Evolutionary conservation across 2,113 vertebrate species (phyloP).

Genomic region (Microcebus murinus): DNA sequence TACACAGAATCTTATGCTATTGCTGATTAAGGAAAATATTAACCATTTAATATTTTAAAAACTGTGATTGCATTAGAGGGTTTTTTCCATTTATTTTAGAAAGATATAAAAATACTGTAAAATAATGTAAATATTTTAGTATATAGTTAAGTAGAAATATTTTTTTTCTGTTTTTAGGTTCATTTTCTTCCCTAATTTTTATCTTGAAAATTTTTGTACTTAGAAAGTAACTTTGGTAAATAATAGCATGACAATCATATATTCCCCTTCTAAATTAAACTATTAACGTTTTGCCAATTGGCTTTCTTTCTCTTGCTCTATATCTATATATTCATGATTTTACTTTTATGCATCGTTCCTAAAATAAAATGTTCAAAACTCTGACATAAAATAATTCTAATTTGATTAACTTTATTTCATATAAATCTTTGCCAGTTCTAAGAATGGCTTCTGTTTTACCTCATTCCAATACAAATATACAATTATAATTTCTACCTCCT

Average conservation of each 20-base stretch:
- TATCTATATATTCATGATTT: not conserved
- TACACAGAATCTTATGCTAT: not conserved
- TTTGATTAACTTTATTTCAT: not conserved
- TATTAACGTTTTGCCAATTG: constrained; percentile 40
- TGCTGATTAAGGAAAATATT: not conserved
- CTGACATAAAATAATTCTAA: constrained; percentile 1
- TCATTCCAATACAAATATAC: not conserved
- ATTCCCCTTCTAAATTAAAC: not conserved
- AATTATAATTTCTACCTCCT: not conserved
- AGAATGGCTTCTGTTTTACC: not conserved
- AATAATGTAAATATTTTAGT: not conserved
- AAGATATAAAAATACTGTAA: not conserved
- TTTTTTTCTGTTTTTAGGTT: not conserved
- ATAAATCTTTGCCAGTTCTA: not conserved
- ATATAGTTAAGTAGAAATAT: not conserved
- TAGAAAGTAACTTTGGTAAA: not conserved
- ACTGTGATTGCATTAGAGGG: not conserved
- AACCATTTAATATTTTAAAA: not conserved
- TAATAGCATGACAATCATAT: not conserved
- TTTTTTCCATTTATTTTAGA: not conserved
- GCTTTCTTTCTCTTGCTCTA: not conserved
- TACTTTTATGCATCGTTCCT: not conserved
- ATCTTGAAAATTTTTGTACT: constrained; percentile 23
- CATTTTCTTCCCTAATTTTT: not conserved
- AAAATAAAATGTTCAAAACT: not conserved